Evolutionary conservation across 2,113 vertebrate species (phyloP).

Genomic region (Salminus brasiliensis): DNA sequence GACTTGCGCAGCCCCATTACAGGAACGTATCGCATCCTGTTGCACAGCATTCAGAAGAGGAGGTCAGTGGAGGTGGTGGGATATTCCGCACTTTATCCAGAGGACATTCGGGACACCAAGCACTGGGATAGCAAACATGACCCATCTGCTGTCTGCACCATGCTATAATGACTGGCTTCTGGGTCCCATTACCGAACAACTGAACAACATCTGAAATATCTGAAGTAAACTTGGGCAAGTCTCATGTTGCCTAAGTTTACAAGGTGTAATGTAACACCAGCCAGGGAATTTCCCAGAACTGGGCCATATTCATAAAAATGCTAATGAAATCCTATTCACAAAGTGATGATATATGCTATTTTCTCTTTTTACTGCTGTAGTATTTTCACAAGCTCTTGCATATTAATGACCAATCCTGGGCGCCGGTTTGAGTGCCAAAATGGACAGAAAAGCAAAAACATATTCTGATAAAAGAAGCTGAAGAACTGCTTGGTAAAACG

Average conservation of each 20-base stretch:
- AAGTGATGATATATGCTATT: too few relatives aligned
- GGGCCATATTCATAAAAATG: too few relatives aligned
- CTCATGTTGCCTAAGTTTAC: neutral
- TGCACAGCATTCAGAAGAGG: constrained; percentile 75
- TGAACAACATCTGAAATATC: neutral
- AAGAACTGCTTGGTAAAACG: too few relatives aligned
- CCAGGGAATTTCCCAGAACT: too few relatives aligned
- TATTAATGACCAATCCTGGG: too few relatives aligned
- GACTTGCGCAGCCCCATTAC: constrained; percentile 70
- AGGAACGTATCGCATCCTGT: constrained; percentile 75
- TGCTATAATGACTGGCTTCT: constrained; percentile 58
- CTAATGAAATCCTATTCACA: too few relatives aligned
- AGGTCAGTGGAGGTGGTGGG: constrained; percentile 63
- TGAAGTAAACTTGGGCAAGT: neutral
- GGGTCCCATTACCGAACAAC: neutral
- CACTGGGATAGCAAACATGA: constrained; percentile 61
- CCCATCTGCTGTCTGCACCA: constrained; percentile 68
- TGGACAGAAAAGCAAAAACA: too few relatives aligned
- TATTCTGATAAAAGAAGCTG: too few relatives aligned
- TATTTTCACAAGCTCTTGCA: too few relatives aligned
- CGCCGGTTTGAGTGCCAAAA: too few relatives aligned
- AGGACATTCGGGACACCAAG: constrained; percentile 55
- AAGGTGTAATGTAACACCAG: neutral
- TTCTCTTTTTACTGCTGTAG: too few relatives aligned
- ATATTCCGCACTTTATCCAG: constrained; percentile 61